phyloP scores from a whole-genome alignment of 2,888 invertebrate species.

The Trichacis sp. region DNA sequence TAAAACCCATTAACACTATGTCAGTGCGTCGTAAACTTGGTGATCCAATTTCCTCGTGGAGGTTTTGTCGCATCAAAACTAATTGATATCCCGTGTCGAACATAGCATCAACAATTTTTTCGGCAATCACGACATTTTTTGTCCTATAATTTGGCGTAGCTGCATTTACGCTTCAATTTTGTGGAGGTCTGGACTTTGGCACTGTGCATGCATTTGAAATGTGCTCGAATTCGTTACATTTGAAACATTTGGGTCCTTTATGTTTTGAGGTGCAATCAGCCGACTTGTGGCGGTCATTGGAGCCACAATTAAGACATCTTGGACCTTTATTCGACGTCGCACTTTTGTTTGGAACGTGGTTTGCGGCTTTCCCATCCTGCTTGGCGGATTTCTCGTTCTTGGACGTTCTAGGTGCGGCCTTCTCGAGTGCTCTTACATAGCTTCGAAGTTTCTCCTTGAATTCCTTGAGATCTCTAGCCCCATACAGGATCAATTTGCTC shows the following conservation, averaged over 20 bases:
- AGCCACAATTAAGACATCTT: constrained; percentile 16
- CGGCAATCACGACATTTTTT: constrained; percentile 4
- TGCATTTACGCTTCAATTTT: background rate
- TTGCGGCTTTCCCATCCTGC: no score
- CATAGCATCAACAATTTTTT: background rate
- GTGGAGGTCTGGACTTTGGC: background rate
- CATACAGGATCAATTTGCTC: constrained; percentile 19
- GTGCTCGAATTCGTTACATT: constrained; percentile 18
- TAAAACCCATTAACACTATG: constrained; percentile 11
- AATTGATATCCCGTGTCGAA: constrained; percentile 22
- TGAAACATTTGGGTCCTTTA: constrained; percentile 17
- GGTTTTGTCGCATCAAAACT: constrained; percentile 13
- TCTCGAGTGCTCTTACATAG: constrained; percentile 8
- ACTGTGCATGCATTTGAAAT: constrained; percentile 1
- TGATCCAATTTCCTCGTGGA: constrained; percentile 9
- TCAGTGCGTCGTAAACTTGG: constrained; percentile 10
- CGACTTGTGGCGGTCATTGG: constrained; percentile 4
- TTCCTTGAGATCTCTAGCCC: constrained; percentile 18
- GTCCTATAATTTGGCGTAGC: background rate
- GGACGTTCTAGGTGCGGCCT: background rate
- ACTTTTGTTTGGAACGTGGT: background rate
- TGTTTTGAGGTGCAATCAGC: constrained; percentile 9
- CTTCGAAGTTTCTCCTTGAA: constrained; percentile 17
- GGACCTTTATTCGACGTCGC: background rate
- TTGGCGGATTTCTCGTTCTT: background rate